These are phyloP conservation scores for Nerophis lumbriciformis DNA, from an alignment of 2,113 vertebrate genomes.

Conservation along the genomic window DNA sequence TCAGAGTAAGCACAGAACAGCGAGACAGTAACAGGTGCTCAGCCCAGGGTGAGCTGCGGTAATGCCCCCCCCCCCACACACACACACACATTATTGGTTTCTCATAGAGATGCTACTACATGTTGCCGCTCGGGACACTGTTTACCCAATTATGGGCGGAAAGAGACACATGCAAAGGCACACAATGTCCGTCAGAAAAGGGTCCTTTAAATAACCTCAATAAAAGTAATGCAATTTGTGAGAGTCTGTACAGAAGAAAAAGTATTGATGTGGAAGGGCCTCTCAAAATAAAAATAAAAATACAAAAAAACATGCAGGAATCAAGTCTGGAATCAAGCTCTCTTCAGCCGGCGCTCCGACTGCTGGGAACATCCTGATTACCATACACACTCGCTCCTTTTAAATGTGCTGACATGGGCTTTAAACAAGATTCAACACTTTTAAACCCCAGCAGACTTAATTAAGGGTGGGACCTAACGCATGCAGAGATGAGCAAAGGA, in stretches of 20 bases:
- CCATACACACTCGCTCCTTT: constrained; percentile 72
- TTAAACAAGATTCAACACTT: constrained; percentile 90
- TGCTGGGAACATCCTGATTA: constrained; percentile 79
- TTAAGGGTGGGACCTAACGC: constrained; percentile 87
- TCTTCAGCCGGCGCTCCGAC: constrained; percentile 63
- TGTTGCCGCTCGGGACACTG: constrained; percentile 74
- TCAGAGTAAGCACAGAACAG: constrained; percentile 87
- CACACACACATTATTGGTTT: constrained; percentile 75
- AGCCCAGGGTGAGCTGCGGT: constrained; percentile 81
- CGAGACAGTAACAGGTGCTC: constrained; percentile 88
- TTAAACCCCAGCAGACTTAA: constrained; percentile 95
- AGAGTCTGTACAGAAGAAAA: constrained; percentile 79
- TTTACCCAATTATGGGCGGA: constrained; percentile 77
- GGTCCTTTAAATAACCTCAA: constrained; percentile 87
- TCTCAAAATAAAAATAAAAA: neutral
- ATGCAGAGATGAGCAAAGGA: constrained; percentile 52
- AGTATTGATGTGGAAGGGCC: neutral
- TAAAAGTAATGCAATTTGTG: constrained; percentile 99
- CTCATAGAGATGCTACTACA: constrained; percentile 79
- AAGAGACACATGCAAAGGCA: constrained; percentile 36
- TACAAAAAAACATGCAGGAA: constrained; percentile 36
- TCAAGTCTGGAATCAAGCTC: constrained; percentile 67
- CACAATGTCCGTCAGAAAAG: constrained; percentile 76
- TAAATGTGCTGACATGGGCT: constrained; percentile 95
- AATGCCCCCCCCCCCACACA: constrained; percentile 64